A percentile compares a stretch with the other conserved stretches of the same genome.
These are phyloP conservation scores for Umimayanthus kanabou DNA, from an alignment of 92 coral and sea anemone species.

Conservation along the genomic window DNA sequence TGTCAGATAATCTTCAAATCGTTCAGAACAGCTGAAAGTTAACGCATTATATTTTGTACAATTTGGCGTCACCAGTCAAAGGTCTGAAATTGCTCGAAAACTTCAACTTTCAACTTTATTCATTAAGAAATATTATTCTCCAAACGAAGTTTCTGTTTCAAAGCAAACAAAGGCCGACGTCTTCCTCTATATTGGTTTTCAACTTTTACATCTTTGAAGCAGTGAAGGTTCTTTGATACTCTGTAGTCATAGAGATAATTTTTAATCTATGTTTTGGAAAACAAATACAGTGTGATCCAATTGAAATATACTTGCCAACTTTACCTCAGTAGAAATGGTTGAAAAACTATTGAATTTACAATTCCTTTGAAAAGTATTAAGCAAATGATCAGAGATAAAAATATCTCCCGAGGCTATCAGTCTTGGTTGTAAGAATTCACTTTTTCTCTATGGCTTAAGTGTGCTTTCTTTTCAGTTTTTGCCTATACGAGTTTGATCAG, in stretches of 20 bases:
- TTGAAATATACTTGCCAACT: background rate
- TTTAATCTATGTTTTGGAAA: no score
- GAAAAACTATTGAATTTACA: conserved; percentile 10
- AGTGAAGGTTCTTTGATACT: no score
- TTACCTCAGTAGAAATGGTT: background rate
- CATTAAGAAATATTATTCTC: background rate
- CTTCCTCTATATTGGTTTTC: no score
- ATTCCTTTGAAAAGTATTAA: background rate
- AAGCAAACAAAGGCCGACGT: background rate
- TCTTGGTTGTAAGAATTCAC: background rate
- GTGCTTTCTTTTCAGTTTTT: background rate
- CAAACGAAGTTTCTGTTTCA: background rate
- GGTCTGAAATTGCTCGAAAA: background rate
- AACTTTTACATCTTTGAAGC: background rate
- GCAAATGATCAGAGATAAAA: background rate
- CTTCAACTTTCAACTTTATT: no score
- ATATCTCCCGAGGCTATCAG: background rate
- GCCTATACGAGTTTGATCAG: background rate
- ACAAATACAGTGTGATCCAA: background rate
- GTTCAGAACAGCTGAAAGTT: background rate
- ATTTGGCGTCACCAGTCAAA: no score
- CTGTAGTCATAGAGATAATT: no score
- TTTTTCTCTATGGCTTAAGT: background rate
- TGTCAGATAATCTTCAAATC: no score
- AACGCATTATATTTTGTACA: no score